Conservation (phyloP, 2,113 vertebrate species). For the Himantopus leucocephalus region DNA sequence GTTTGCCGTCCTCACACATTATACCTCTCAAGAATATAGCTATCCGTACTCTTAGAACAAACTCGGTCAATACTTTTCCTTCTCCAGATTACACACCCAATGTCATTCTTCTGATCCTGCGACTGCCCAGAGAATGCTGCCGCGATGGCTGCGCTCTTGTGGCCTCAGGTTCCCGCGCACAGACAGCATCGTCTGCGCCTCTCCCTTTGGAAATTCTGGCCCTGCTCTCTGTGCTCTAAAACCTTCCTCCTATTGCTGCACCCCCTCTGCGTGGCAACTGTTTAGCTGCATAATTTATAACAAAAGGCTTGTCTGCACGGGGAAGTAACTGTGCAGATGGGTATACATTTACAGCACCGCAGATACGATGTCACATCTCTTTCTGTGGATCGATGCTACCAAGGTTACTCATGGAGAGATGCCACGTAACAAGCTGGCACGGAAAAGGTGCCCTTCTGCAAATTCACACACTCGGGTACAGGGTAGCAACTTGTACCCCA, state of each 20-base stretch:
- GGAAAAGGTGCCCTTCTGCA: neutral
- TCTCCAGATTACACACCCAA: neutral
- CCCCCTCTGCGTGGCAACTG: neutral
- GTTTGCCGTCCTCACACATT: neutral
- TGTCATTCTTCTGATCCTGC: fast-evolving
- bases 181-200: neutral
- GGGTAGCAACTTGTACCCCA: neutral
- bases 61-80: neutral
- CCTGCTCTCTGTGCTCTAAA: neutral
- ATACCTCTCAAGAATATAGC: neutral
- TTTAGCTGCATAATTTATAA: neutral
- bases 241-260: neutral
- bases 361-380: neutral
- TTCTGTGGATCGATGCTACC: neutral
- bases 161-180: fast-evolving
- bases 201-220: neutral
- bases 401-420: neutral
- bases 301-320: neutral
- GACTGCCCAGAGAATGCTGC: neutral
- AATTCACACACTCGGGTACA: fast-evolving
- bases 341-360: neutral
- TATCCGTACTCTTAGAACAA: neutral
- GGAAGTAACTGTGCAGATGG: neutral
- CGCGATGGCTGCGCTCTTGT: fast-evolving
- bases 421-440: fast-evolving